Evolutionary conservation across 2,888 invertebrate genomes (phyloP).

Genomic region (Norana najaformis): DNA sequence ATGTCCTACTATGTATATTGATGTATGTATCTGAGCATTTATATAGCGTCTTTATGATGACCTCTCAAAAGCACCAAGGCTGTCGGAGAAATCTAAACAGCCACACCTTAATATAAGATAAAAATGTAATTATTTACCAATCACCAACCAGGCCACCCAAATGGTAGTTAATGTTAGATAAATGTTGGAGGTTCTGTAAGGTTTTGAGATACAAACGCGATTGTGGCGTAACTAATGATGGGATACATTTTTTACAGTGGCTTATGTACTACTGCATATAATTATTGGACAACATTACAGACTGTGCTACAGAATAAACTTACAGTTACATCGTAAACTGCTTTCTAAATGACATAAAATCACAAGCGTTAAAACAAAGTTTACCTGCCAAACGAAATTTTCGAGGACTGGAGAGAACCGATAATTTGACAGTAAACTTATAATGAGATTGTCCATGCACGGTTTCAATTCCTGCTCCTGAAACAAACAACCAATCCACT

Average conservation of each 20-base stretch:
- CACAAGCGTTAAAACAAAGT: constrained; percentile 26
- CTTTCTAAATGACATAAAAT: background rate
- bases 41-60: background rate
- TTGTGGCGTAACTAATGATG: background rate
- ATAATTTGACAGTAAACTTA: constrained; percentile 70
- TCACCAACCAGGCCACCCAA: background rate
- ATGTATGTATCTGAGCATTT: too few species aligned
- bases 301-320: background rate
- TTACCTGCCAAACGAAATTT: constrained; percentile 65
- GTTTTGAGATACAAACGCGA: background rate
- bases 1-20: too few species aligned
- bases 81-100: background rate
- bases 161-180: background rate
- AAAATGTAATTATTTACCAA: background rate
- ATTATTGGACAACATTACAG: background rate
- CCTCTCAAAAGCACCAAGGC: background rate
- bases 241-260: background rate
- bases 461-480: constrained; percentile 70
- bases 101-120: background rate
- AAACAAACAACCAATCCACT: constrained; percentile 35
- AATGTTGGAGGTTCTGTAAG: background rate
- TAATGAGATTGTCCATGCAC: constrained; percentile 70
- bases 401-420: constrained; percentile 67
- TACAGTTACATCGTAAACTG: background rate
- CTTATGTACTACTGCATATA: background rate